A percentile compares a stretch with the other conserved stretches of the same genome.
Evolutionary conservation across 2,113 vertebrate species (phyloP).

Genomic region (Odontophorus gujanensis): DNA sequence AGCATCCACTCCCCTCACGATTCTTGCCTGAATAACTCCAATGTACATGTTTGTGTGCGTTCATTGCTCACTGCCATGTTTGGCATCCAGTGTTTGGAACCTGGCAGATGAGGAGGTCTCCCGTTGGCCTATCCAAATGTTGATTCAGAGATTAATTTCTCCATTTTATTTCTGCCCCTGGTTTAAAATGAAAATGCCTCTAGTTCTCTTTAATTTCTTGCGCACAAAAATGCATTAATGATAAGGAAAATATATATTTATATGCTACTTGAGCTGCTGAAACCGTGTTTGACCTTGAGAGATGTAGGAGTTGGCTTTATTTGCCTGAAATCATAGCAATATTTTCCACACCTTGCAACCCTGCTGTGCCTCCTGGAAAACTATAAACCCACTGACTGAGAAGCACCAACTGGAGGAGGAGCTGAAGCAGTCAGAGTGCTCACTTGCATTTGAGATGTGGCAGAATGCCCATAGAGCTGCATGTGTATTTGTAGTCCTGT

Average conservation of each 20-base stretch:
- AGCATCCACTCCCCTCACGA: not conserved
- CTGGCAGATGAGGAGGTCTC: not conserved
- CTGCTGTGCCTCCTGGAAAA: not conserved
- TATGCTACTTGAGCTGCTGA: not conserved
- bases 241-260: not conserved
- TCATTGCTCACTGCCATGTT: not conserved
- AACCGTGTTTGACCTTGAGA: not conserved
- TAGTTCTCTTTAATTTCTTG: not conserved
- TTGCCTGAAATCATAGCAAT: not conserved
- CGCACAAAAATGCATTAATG: not conserved
- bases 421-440: not conserved
- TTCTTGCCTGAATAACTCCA: not conserved
- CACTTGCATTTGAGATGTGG: not conserved
- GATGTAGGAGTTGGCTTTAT: not conserved
- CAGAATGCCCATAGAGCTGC: not conserved
- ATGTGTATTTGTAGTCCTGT: not conserved
- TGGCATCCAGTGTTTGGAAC: not conserved
- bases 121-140: not conserved
- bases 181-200: not conserved
- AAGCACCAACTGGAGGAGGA: not conserved
- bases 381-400: accelerated
- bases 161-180: not conserved
- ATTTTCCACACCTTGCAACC: not conserved
- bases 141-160: not conserved
- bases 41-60: accelerated